Evolutionary conservation across 1,140 invertebrate genomes (phyloP), one percentile per base, ranked within the genome.

Genomic region (Melanaphis sacchari): DNA sequence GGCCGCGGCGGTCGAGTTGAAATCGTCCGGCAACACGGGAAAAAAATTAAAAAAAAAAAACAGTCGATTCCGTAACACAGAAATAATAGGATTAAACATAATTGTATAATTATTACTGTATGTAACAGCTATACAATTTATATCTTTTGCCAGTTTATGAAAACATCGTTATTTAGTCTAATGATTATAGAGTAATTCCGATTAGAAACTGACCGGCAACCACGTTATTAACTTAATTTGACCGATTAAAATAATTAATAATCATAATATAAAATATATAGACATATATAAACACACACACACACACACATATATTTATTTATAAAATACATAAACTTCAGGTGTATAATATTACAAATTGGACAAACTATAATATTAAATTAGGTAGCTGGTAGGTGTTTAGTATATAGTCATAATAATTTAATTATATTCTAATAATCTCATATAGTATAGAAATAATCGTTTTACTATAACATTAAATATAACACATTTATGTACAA

Each of bases 201-300:
- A 76, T 18, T 36, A 76, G 59, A 76, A 76, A 66, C 15, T 5
- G n/a, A 66, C 59, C 59, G 11, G 31, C 59, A 76, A 76, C 59
- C 59, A 76, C 59, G 59, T 76, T 76, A 76, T 76, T 76, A 76
- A 76, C 59, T 76, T 76, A 76, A 76, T 76, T 76, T 76, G 59
- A n/a, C 59, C 59, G 59, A 76, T 76, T 76, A 76, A n/a, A n/a
- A 76, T 76, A 76, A 76, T 76, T 76, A 76, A 76, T 76, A 76
- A 76, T n/a, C 59, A 76, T 36, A 76, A 76, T 36, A 76, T 31
- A n/a, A 76, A 43, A 43, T 85, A n/a, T 43, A 43, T 85, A 85
- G 22, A 43, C 11, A 31, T 43, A n/a, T 31, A 43, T 43, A 49
- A 2, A 49, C 46, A 49, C 0, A 18, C 18, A n/a, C n/a, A n/a